Evolutionary conservation across 2,888 invertebrate genomes (phyloP).

Genomic region (Dicyrtomina minuta): DNA sequence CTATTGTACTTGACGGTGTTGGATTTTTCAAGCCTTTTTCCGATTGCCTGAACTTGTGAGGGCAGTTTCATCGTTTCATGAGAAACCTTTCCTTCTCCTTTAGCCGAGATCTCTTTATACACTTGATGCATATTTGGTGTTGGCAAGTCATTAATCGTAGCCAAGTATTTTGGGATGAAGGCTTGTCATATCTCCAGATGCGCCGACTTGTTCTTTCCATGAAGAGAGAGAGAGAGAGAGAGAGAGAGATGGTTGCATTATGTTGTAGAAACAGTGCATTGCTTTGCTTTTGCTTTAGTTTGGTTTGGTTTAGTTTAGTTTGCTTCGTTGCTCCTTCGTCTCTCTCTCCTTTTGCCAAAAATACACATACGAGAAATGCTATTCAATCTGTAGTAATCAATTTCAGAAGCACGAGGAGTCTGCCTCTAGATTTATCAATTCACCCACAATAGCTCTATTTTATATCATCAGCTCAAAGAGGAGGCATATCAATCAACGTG

Average conservation of each 20-base stretch:
- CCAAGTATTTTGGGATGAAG: slow-evolving; percentile 54
- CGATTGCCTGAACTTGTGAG: slow-evolving; percentile 44
- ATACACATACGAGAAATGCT: slow-evolving; percentile 44
- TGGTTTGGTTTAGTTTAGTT: no score
- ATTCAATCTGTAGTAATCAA: slow-evolving; percentile 53
- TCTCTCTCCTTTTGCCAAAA: slow-evolving; percentile 40
- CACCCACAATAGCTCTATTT: slow-evolving; percentile 47
- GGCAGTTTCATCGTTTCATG: slow-evolving; percentile 30
- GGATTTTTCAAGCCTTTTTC: slow-evolving; percentile 54
- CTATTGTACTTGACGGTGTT: slow-evolving; percentile 31
- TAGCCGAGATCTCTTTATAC: slow-evolving; percentile 39
- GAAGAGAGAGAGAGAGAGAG: slow-evolving; percentile 13
- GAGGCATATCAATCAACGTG: slow-evolving; percentile 49
- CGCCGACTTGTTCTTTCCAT: slow-evolving; percentile 52
- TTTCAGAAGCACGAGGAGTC: slow-evolving; percentile 38
- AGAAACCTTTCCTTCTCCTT: slow-evolving; percentile 5
- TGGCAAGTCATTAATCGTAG: slow-evolving; percentile 55
- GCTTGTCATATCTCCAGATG: slow-evolving; percentile 55
- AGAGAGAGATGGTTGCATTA: slow-evolving; percentile 24
- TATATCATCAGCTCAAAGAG: slow-evolving; percentile 45
- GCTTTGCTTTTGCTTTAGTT: slow-evolving; percentile 7
- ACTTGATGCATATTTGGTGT: slow-evolving; percentile 54
- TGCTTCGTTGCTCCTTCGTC: neutral
- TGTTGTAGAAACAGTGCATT: slow-evolving; percentile 11
- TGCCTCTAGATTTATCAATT: slow-evolving; percentile 49